Conservation (phyloP, 2,888 invertebrate genomes). For the Apamea anceps region DNA sequence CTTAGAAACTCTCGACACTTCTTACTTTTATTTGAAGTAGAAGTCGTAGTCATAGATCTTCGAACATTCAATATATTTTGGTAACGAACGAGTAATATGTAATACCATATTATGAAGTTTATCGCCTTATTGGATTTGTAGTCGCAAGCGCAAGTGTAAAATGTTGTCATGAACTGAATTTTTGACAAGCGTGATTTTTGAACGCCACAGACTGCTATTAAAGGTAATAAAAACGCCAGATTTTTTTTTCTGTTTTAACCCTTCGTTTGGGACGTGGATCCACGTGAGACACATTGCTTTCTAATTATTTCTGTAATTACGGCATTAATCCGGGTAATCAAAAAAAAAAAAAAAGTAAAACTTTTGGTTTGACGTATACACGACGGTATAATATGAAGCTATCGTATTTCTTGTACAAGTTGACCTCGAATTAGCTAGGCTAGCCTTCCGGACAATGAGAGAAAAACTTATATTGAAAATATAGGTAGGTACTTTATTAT, state of each 20-base stretch:
- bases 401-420: neutral
- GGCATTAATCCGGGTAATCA: neutral
- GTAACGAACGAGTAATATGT: slow-evolving; percentile 7
- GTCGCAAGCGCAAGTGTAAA: slow-evolving; percentile 9
- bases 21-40: slow-evolving; percentile 49
- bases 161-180: neutral
- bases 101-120: slow-evolving; percentile 21
- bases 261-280: too few species aligned
- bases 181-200: neutral
- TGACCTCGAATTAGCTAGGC: neutral
- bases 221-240: neutral
- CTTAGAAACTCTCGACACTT: slow-evolving; percentile 25
- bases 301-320: neutral
- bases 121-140: slow-evolving; percentile 12
- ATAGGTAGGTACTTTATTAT: neutral
- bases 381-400: neutral
- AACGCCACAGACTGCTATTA: neutral
- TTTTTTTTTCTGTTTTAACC: neutral
- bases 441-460: neutral
- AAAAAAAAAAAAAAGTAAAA: neutral
- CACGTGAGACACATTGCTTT: neutral
- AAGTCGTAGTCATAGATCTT: slow-evolving; percentile 47
- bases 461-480: neutral
- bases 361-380: neutral
- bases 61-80: slow-evolving; percentile 29